These are phyloP conservation scores for Mylabris sibirica DNA, from an alignment of 2,888 invertebrate species.

Conservation along the genomic window DNA sequence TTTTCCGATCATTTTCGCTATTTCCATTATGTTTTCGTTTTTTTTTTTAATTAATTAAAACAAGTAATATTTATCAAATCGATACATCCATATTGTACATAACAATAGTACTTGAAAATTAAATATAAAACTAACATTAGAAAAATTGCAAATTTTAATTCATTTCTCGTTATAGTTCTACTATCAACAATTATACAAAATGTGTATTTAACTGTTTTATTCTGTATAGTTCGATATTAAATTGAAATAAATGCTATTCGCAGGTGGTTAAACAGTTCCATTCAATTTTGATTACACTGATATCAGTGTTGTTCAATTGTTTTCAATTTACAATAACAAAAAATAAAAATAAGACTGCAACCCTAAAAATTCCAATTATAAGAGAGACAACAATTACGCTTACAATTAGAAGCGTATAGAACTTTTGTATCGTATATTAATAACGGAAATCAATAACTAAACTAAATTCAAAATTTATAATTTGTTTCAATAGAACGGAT, in stretches of 20 bases:
- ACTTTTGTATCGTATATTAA: no score
- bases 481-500: no score
- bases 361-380: neutral
- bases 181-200: neutral
- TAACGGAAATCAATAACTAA: no score
- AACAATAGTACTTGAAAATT: neutral
- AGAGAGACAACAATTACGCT: no score
- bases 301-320: conserved; percentile 1
- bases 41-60: neutral
- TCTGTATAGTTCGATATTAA: neutral
- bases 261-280: conserved; percentile 2
- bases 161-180: neutral
- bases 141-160: neutral
- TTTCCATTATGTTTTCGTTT: neutral
- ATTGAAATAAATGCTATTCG: conserved; percentile 1
- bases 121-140: neutral
- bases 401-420: neutral
- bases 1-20: neutral
- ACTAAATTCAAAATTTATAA: no score
- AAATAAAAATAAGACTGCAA: neutral
- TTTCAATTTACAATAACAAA: neutral
- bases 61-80: neutral
- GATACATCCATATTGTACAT: neutral
- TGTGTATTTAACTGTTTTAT: neutral
- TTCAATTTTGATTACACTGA: conserved; percentile 6